phyloP scores from a whole-genome alignment of 2,888 invertebrate genomes.

The Eupithecia dodoneata region DNA sequence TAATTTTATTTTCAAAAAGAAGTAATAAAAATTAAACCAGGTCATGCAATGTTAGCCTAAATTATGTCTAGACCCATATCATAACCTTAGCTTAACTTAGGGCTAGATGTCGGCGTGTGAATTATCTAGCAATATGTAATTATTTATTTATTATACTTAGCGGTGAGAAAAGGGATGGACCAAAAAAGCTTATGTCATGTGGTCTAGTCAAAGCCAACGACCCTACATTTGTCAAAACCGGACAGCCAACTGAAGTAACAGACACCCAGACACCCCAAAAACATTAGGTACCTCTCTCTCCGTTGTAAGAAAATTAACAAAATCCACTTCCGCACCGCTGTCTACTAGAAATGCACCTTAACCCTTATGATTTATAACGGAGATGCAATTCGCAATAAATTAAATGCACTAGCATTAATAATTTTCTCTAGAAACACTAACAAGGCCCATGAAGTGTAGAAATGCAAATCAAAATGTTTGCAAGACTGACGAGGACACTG shows the following conservation, averaged over 20 bases:
- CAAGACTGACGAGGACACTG: neutral
- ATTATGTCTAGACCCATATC: too few relatives aligned
- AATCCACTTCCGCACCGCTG: neutral
- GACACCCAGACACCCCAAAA: neutral
- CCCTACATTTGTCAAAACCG: neutral
- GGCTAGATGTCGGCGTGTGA: too few relatives aligned
- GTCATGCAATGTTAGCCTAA: too few relatives aligned
- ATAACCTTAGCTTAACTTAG: too few relatives aligned
- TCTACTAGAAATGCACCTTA: neutral
- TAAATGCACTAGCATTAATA: neutral
- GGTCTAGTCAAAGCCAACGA: too few relatives aligned
- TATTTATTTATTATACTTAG: too few relatives aligned
- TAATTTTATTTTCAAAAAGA: neutral
- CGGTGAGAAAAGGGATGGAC: too few relatives aligned
- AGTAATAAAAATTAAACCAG: too few relatives aligned
- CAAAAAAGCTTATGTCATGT: too few relatives aligned
- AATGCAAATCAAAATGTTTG: neutral
- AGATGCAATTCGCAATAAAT: slow-evolving; percentile 1
- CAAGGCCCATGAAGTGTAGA: slow-evolving; percentile 2
- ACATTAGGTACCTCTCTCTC: neutral
- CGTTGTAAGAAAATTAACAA: neutral
- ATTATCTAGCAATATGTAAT: too few relatives aligned
- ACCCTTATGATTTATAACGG: neutral
- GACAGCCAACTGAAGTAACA: neutral
- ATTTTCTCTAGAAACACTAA: neutral